Percentiles rank a stretch among this genome's conserved stretches.
Evolutionary conservation across 2,797 vertebrate species (phyloP).

Genomic region (Rallus crepitans): DNA sequence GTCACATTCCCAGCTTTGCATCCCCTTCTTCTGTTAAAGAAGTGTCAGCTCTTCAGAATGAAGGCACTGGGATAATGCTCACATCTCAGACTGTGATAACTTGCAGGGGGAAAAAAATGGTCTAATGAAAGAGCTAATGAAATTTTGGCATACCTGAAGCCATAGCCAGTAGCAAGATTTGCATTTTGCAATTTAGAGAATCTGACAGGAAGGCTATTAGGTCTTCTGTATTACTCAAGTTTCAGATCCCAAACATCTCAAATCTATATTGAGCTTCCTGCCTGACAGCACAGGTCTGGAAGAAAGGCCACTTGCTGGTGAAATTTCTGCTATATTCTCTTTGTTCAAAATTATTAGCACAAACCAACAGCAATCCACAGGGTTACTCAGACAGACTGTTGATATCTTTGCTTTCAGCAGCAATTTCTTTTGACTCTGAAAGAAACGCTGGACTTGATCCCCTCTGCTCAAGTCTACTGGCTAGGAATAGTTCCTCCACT

Average conservation of each 20-base stretch:
- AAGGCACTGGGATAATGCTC: background rate
- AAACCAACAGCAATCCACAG: background rate
- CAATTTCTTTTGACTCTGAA: background rate
- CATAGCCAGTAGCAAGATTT: background rate
- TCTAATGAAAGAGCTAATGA: background rate
- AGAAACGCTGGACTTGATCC: background rate
- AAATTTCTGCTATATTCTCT: background rate
- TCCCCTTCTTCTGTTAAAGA: background rate
- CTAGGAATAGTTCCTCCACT: background rate
- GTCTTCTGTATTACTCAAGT: background rate
- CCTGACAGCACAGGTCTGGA: background rate
- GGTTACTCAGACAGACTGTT: background rate
- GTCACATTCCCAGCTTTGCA: background rate
- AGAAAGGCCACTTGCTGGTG: background rate
- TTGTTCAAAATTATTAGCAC: background rate
- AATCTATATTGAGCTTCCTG: background rate
- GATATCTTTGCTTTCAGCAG: conserved; percentile 23
- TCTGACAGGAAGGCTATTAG: background rate
- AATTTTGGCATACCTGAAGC: background rate
- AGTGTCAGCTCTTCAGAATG: background rate
- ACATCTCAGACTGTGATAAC: background rate
- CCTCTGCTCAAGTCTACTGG: background rate
- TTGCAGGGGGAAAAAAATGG: background rate
- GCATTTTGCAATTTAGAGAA: background rate
- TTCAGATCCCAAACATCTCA: background rate